Evolutionary conservation across 1,140 invertebrate species (phyloP).

Genomic region (Calephelis virginiensis): DNA sequence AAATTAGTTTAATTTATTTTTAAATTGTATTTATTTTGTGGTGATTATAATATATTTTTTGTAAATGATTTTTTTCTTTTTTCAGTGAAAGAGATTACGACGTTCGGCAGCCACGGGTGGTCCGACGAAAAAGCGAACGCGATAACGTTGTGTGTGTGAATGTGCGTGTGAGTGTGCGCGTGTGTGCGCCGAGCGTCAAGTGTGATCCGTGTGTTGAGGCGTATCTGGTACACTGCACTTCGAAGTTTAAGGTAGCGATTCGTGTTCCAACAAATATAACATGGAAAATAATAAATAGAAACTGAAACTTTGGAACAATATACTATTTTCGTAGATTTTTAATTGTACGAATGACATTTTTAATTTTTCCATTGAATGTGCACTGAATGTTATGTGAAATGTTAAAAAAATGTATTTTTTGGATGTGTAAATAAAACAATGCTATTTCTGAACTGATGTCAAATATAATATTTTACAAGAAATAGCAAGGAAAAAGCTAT

Average conservation of each 20-base stretch:
- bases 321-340: too few species aligned
- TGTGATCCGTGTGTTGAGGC: conserved; percentile 29
- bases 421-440: too few species aligned
- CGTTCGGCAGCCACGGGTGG: conserved; percentile 61
- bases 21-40: not conserved
- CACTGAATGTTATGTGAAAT: too few species aligned
- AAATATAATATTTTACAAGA: too few species aligned
- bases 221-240: conserved; percentile 23
- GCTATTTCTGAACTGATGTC: too few species aligned
- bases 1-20: not conserved
- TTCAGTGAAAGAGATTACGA: conserved; percentile 70
- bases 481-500: too few species aligned
- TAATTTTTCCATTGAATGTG: too few species aligned
- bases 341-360: too few species aligned
- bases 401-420: too few species aligned
- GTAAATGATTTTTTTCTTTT: conserved; percentile 29
- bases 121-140: conserved; percentile 59
- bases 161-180: conserved; percentile 31
- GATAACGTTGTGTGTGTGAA: conserved; percentile 48
- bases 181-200: conserved; percentile 29
- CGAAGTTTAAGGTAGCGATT: conserved; percentile 2
- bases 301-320: too few species aligned
- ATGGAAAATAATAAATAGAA: too few species aligned
- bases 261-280: conserved; percentile 12
- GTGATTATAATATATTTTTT: conserved; percentile 4